Evolutionary conservation across 2,113 vertebrate genomes (phyloP), one percentile per base, ranked within the genome.

Genomic region (Furnarius figulus): DNA sequence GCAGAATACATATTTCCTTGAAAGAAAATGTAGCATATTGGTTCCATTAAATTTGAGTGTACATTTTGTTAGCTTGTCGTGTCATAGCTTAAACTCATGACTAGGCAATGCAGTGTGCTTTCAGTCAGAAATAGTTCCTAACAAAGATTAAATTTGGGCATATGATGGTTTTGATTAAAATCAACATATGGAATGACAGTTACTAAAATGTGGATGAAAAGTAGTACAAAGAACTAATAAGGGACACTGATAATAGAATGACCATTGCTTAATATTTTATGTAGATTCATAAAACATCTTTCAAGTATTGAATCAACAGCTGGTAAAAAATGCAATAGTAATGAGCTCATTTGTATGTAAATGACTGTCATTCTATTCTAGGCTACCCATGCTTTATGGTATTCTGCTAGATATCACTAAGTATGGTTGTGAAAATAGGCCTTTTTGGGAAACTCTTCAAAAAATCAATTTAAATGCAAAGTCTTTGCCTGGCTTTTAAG

Each of bases 281-380:
- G 92, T 89, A 96, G 87, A 91, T 93, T 97, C 82, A 90, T 96
- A 95, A 96, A 95, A 84, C 42, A 77, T 93, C 70, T 91, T 95
- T 95, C 81, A 95, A 61, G 95, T 91, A 95, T 95, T 93, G 91
- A 95, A 95, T 95, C 96, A 97, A 97, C 93, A 95, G 82, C 87
- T 91, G 90, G 72, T 85, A 58, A 93, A 96, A 89, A 95, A 94
- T 71, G 83, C 96, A 90, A 27, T 94, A 83, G 89, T 97, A 97
- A 97, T 95, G 95, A 95, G 83, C 73, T 97, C 96, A 96, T 97
- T 96, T 97, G 89, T 97, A 97, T 97, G 97, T 91, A 97, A 97
- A 97, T 97, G 85, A 90, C 80, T 95, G 95, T 87, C 89, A 93
- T 85, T 96, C 92, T 89, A 80, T 88, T 95, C 89, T 87, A 46